Percentiles rank a stretch among this genome's conserved stretches.
Evolutionary conservation across 2,888 invertebrate species (phyloP).

Genomic region (Lepidochrysops patricia): DNA sequence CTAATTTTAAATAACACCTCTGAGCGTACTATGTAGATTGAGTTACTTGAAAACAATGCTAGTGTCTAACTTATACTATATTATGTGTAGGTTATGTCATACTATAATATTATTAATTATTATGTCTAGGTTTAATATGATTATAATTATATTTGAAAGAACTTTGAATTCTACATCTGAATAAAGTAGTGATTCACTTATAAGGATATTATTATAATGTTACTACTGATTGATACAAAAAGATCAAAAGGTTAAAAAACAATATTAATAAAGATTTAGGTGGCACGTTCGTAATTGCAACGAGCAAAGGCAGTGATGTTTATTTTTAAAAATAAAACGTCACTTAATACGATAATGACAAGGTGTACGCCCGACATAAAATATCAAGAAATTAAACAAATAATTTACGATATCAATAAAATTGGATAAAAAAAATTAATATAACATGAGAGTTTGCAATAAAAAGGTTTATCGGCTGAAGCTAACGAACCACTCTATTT

Average conservation of each 20-base stretch:
- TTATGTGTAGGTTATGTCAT: too few relatives aligned
- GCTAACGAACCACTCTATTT: constrained; percentile 62
- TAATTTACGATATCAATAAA: constrained; percentile 13
- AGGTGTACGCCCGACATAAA: constrained; percentile 3
- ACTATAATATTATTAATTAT: too few relatives aligned
- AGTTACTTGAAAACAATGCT: too few relatives aligned
- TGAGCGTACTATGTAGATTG: too few relatives aligned
- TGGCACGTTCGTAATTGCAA: not conserved
- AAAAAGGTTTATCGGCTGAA: constrained; percentile 41
- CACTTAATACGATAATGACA: not conserved
- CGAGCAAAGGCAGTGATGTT: not conserved
- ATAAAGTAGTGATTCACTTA: too few relatives aligned
- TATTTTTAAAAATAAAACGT: not conserved
- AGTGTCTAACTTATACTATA: too few relatives aligned
- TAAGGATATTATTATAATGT: too few relatives aligned
- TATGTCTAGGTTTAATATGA: too few relatives aligned
- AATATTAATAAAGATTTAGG: not conserved
- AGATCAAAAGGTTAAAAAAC: not conserved
- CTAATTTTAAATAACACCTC: not conserved
- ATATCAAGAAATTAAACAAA: constrained; percentile 11
- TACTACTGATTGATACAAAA: not conserved
- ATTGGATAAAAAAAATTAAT: constrained; percentile 42
- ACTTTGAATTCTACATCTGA: too few relatives aligned
- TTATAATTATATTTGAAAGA: too few relatives aligned
- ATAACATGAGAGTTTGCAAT: constrained; percentile 42